These are phyloP conservation scores for Psilopsiagon aymara DNA, from an alignment of 2,113 vertebrate species.

Conservation along the genomic window DNA sequence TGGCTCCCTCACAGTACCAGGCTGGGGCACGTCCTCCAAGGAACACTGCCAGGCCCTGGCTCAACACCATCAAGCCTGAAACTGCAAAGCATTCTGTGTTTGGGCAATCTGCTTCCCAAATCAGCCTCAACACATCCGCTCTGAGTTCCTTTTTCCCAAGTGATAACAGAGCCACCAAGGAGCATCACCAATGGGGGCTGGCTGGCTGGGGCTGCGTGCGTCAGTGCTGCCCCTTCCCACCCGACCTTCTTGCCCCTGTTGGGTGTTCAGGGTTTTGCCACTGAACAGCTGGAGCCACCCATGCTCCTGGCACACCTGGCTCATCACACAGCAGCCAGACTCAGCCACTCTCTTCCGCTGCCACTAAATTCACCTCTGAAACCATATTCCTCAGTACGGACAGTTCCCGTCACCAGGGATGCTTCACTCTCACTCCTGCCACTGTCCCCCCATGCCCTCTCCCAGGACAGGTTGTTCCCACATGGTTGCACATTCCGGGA, in stretches of 20 bases:
- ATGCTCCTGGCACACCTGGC: background rate
- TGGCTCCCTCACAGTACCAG: background rate
- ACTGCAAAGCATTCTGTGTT: background rate
- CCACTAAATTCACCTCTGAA: background rate
- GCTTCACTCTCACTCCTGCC: background rate
- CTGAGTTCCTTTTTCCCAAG: background rate
- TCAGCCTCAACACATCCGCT: background rate
- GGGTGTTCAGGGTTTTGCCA: background rate
- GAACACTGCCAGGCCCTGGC: background rate
- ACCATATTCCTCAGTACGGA: background rate
- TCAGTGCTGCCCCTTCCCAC: background rate
- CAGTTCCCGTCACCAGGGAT: background rate
- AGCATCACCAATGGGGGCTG: accelerated
- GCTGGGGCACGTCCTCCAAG: background rate
- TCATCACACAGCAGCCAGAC: background rate
- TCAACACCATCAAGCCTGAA: background rate
- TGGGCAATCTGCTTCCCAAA: background rate
- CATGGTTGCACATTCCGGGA: accelerated
- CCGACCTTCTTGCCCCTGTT: background rate
- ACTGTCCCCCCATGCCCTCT: background rate
- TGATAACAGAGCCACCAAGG: background rate
- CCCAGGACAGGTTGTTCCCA: background rate
- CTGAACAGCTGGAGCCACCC: background rate
- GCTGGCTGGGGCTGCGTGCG: background rate
- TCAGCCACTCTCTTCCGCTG: background rate